Evolutionary conservation across 35 echinoderm and acorn worm genomes (phyloP).

Genomic region (Ophioderma brevispina): DNA sequence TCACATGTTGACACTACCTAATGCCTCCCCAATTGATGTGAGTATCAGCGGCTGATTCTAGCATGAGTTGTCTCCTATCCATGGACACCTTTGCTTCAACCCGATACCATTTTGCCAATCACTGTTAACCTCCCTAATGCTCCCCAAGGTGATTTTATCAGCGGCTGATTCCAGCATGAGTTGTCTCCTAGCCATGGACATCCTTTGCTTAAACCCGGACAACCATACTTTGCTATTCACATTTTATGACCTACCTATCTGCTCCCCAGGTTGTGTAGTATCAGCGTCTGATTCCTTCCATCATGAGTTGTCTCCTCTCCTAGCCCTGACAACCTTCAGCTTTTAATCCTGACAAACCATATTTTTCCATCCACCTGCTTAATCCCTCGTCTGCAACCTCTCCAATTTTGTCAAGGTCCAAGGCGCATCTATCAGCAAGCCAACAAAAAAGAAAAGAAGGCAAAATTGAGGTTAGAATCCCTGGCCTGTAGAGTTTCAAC

Average conservation of each 20-base stretch:
- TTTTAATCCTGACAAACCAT: conserved; percentile 10
- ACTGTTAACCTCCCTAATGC: conserved; percentile 1
- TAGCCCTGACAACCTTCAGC: conserved; percentile 50
- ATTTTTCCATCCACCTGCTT: too few relatives aligned
- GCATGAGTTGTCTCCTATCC: conserved; percentile 49
- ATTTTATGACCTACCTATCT: conserved; percentile 19
- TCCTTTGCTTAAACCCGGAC: neutral
- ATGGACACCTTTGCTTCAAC: conserved; percentile 43
- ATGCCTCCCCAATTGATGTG: conserved; percentile 24
- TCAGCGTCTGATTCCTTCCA: conserved; percentile 28
- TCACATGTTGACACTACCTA: conserved; percentile 9
- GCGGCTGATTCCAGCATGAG: conserved; percentile 2
- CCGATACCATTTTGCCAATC: conserved; percentile 38
- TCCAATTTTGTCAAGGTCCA: too few relatives aligned
- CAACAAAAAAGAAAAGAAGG: too few relatives aligned
- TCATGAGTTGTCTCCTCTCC: conserved; percentile 45
- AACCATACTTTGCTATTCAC: conserved; percentile 32
- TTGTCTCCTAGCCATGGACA: conserved; percentile 44
- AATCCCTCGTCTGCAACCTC: too few relatives aligned
- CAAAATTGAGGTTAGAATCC: too few relatives aligned
- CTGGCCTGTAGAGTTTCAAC: too few relatives aligned
- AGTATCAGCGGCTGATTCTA: neutral
- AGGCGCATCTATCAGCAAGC: too few relatives aligned
- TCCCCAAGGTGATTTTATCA: conserved; percentile 42
- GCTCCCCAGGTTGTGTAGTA: neutral